A percentile compares a stretch with the other conserved stretches of the same genome.
These are phyloP conservation scores for Nomada ferruginata DNA, from an alignment of 2,888 invertebrate genomes.

Conservation along the genomic window DNA sequence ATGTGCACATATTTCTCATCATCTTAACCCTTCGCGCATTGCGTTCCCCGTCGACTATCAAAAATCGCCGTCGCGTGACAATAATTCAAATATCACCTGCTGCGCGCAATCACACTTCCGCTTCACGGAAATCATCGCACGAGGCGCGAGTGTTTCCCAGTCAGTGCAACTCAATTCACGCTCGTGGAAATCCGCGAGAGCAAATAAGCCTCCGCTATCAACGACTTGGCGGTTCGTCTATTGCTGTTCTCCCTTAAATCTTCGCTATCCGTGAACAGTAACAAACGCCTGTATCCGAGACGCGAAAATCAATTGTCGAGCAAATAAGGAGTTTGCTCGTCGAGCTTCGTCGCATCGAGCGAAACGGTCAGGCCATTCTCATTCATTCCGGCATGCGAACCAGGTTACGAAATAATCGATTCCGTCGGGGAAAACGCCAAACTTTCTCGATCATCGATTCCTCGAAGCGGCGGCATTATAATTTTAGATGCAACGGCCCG, in stretches of 20 bases:
- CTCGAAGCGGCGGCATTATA: constrained; percentile 24
- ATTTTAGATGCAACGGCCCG: constrained; percentile 27
- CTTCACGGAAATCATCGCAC: constrained; percentile 5
- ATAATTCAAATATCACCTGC: no score
- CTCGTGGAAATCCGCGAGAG: constrained; percentile 34
- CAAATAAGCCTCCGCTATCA: no score
- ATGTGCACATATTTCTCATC: neutral
- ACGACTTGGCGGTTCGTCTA: no score
- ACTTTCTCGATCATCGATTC: constrained; percentile 31
- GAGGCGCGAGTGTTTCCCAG: constrained; percentile 9
- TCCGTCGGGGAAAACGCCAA: constrained; percentile 12
- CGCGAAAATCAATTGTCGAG: no score
- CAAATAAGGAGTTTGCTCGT: neutral
- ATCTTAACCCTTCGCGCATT: neutral
- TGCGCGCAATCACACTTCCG: neutral
- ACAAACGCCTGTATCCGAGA: no score
- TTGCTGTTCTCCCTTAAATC: no score
- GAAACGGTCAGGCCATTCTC: no score
- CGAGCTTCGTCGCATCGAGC: neutral
- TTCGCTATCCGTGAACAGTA: no score
- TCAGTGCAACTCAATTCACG: constrained; percentile 3
- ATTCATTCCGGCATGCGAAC: constrained; percentile 10
- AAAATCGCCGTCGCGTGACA: no score
- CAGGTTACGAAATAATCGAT: constrained; percentile 32
- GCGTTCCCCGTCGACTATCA: neutral